Percentiles rank a stretch among this genome's conserved stretches.
Evolutionary conservation across 2,113 vertebrate genomes (phyloP).

Genomic region (Channa maculata): DNA sequence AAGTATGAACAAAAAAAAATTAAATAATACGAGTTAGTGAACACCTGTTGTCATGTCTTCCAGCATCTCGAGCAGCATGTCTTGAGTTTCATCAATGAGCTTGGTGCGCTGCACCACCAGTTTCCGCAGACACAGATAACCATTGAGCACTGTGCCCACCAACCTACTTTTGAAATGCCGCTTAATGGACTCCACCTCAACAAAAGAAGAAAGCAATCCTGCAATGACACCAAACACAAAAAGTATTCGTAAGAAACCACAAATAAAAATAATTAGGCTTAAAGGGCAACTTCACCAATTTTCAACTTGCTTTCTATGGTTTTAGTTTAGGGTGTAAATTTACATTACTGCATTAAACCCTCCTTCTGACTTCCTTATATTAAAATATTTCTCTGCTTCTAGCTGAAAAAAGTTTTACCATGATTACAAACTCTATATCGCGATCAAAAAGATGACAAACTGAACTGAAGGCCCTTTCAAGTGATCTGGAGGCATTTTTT

Average conservation of each 20-base stretch:
- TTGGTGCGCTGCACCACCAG: conserved; percentile 98
- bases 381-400: too few species aligned
- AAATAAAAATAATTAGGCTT: too few species aligned
- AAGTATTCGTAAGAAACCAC: not conserved
- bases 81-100: conserved; percentile 97
- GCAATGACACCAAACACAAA: not conserved
- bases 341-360: too few species aligned
- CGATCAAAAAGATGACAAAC: too few species aligned
- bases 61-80: conserved; percentile 99
- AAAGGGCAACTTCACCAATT: too few species aligned
- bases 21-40: not conserved
- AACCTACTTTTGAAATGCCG: conserved; percentile 96
- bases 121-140: conserved; percentile 96
- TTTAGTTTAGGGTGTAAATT: too few species aligned
- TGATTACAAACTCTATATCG: too few species aligned
- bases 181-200: conserved; percentile 98
- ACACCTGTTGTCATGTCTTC: conserved; percentile 99
- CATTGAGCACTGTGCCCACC: conserved; percentile 96
- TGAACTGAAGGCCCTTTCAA: too few species aligned
- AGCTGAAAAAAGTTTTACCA: too few species aligned
- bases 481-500: too few species aligned
- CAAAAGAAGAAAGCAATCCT: conserved; percentile 97
- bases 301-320: too few species aligned
- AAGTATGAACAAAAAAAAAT: not conserved
- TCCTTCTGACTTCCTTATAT: too few species aligned